phyloP scores from a whole-genome alignment of 2,113 vertebrate species.

The Pristiophorus japonicus region DNA sequence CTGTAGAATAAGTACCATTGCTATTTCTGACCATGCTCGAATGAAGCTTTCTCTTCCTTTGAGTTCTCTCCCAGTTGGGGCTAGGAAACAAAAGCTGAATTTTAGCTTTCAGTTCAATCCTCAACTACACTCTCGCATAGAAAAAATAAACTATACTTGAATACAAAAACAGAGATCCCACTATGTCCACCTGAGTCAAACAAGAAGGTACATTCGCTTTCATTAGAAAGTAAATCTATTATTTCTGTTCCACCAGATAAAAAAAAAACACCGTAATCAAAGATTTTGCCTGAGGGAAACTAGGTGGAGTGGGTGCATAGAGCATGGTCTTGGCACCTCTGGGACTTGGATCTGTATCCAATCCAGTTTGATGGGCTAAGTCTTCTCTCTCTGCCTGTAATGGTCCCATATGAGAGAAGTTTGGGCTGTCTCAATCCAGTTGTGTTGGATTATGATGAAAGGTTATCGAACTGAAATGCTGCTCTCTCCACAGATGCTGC shows the following conservation, averaged over 20 bases:
- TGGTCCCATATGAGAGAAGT: not conserved
- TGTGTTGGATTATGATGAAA: not conserved
- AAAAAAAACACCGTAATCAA: not conserved
- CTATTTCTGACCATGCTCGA: not conserved
- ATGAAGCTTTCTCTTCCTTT: not conserved
- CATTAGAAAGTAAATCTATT: conserved; percentile 4
- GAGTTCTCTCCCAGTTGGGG: not conserved
- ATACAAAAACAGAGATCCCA: not conserved
- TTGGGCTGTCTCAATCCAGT: not conserved
- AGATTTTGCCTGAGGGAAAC: not conserved
- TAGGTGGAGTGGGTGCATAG: no score
- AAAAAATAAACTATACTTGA: not conserved
- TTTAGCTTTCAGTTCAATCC: not conserved
- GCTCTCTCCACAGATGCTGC: not conserved
- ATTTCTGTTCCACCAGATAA: not conserved
- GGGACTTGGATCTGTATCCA: not conserved
- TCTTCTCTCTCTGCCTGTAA: not conserved
- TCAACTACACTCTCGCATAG: not conserved
- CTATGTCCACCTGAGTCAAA: not conserved
- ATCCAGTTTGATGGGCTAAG: not conserved
- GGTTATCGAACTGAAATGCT: no score
- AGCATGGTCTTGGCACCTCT: not conserved
- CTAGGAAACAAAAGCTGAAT: not conserved
- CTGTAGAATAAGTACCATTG: not conserved
- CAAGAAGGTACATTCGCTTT: not conserved